Conservation (phyloP, 2,113 vertebrate species). For the Piprites chloris region DNA sequence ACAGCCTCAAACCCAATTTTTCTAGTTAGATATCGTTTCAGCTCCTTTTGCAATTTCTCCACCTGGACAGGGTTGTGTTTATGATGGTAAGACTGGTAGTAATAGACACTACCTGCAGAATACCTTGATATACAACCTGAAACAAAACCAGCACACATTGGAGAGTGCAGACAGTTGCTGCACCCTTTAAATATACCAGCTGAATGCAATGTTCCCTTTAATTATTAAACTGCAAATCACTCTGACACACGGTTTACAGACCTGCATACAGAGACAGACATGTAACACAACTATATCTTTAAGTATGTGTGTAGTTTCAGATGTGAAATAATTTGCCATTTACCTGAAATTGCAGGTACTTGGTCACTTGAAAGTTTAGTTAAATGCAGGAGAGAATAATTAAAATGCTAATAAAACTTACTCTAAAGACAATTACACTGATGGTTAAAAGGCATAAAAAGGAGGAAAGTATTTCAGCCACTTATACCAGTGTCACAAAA, state of each 20-base stretch:
- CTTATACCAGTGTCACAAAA: neutral
- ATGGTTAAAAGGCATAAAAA: neutral
- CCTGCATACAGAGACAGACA: neutral
- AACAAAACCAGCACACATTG: neutral
- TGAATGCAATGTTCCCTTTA: neutral
- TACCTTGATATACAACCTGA: conserved; percentile 95
- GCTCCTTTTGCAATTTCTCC: conserved; percentile 89
- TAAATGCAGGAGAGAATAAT: neutral
- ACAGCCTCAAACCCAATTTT: conserved; percentile 98
- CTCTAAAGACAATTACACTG: neutral
- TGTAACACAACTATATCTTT: neutral
- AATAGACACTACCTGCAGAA: conserved; percentile 91
- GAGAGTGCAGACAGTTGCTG: neutral
- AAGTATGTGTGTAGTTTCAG: neutral
- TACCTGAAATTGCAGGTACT: neutral
- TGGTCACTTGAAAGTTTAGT: neutral
- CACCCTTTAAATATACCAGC: neutral
- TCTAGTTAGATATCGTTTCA: conserved; percentile 91
- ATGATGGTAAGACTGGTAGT: conserved; percentile 93
- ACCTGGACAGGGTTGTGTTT: conserved; percentile 90
- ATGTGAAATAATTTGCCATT: neutral
- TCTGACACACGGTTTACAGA: neutral
- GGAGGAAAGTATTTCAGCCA: neutral
- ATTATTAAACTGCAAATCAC: neutral
- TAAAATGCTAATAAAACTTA: neutral